Conservation (phyloP, 1,140 invertebrate species). For the Rhopalosiphum maidis region DNA sequence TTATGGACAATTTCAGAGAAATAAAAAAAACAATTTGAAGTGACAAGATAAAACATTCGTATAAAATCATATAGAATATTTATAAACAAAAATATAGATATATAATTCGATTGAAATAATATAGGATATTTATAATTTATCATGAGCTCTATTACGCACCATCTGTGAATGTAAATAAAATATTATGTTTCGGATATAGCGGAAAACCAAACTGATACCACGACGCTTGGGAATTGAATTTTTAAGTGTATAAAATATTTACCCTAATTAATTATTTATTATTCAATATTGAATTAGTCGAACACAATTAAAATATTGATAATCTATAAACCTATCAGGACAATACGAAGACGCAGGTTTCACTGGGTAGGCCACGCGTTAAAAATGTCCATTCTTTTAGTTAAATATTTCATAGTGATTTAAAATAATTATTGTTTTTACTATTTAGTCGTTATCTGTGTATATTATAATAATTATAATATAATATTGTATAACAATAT, state of each 20-base stretch:
- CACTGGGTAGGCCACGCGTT: neutral
- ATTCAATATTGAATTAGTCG: neutral
- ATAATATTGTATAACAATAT: too few species aligned
- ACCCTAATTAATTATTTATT: neutral
- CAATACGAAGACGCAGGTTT: neutral
- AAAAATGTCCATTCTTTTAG: neutral
- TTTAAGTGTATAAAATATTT: neutral
- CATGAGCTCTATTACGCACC: neutral
- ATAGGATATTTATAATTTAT: neutral
- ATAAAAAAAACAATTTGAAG: neutral
- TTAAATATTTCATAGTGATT: neutral
- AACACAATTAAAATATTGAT: neutral
- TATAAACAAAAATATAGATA: neutral
- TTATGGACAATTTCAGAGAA: neutral
- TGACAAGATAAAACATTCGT: neutral
- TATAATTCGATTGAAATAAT: neutral
- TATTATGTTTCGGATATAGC: neutral
- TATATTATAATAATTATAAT: too few species aligned
- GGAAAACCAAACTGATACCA: neutral
- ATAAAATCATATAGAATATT: neutral
- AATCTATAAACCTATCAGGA: neutral
- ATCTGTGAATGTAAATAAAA: neutral
- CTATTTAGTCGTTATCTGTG: too few species aligned
- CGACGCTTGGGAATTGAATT: neutral
- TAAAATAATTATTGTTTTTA: neutral